Conservation (phyloP, 2,888 invertebrate species). For the Ophraella communa region DNA sequence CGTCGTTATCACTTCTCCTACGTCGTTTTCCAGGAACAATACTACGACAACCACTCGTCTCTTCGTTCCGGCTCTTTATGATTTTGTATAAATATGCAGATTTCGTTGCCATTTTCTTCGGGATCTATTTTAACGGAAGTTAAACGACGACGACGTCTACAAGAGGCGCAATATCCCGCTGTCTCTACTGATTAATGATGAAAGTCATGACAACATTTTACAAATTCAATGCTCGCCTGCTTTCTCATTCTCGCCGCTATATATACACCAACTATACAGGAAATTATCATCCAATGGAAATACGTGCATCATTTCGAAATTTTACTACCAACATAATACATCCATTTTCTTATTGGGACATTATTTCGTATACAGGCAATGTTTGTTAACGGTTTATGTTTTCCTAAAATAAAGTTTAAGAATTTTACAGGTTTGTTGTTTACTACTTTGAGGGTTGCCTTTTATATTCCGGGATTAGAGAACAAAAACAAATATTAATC, state of each 20-base stretch:
- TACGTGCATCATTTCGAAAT: constrained; percentile 47
- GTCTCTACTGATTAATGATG: constrained; percentile 59
- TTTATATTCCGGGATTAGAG: too few relatives aligned
- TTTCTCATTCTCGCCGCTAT: constrained; percentile 29
- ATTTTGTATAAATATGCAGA: constrained; percentile 57
- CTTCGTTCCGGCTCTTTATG: constrained; percentile 24
- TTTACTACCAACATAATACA: constrained; percentile 41
- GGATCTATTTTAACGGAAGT: constrained; percentile 54
- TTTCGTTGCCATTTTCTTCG: constrained; percentile 57
- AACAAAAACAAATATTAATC: too few relatives aligned
- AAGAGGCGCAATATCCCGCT: constrained; percentile 59
- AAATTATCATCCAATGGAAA: constrained; percentile 51
- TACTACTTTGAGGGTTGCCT: too few relatives aligned
- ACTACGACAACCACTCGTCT: constrained; percentile 21
- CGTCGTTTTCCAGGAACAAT: constrained; percentile 12
- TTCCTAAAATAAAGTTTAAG: too few relatives aligned
- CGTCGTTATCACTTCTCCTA: not conserved
- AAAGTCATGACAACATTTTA: constrained; percentile 52
- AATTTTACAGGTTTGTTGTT: too few relatives aligned
- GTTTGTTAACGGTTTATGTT: too few relatives aligned
- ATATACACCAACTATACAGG: constrained; percentile 45
- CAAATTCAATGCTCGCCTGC: constrained; percentile 45
- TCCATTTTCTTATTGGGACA: constrained; percentile 28
- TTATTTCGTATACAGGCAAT: too few relatives aligned
- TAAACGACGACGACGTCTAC: constrained; percentile 51